These are phyloP conservation scores for Premnoplex brunnescens DNA, from an alignment of 2,797 vertebrate species.

Conservation along the genomic window DNA sequence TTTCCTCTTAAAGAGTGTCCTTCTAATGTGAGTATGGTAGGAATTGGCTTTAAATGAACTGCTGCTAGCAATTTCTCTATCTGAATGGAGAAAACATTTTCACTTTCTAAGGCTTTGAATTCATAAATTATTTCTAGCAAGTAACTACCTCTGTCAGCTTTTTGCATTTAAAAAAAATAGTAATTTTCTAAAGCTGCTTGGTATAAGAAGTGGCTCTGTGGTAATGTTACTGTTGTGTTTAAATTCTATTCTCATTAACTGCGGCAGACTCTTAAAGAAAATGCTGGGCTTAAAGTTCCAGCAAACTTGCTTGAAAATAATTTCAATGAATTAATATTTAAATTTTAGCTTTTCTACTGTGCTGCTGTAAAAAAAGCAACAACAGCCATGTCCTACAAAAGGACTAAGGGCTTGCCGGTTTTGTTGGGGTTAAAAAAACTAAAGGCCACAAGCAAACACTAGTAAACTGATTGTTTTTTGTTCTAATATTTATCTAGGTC, in stretches of 20 bases:
- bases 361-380: neutral
- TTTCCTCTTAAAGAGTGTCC: neutral
- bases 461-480: neutral
- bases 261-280: neutral
- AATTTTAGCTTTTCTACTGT: neutral
- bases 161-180: neutral
- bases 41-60: conserved; percentile 1
- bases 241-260: neutral
- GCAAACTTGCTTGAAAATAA: neutral
- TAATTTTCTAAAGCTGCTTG: neutral
- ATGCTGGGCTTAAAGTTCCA: neutral
- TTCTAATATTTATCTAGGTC: neutral
- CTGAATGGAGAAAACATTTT: neutral
- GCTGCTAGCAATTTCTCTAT: neutral
- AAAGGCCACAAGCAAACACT: accelerated
- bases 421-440: neutral
- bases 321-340: conserved; percentile 9
- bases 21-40: neutral
- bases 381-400: neutral
- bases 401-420: neutral
- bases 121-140: neutral
- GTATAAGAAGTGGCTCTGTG: neutral
- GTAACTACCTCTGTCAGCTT: neutral
- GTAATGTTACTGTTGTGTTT: neutral
- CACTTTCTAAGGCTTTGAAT: neutral